These are phyloP conservation scores for Sus scrofa DNA, from an alignment of 2,113 vertebrate species.

Conservation along the genomic window T2T-Sscrofa CM000826.6:156713501-156714000, in stretches of 20 bases:
- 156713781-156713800: too few species aligned
- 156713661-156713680: conserved; percentile 54
- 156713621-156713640: conserved; percentile 65
- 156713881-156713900: too few species aligned
- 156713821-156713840: too few species aligned
- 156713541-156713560: background rate
- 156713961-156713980: background rate
- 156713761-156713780: too few species aligned
- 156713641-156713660: background rate
- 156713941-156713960: conserved; percentile 55
- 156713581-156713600: background rate
- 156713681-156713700: too few species aligned
- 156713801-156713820: too few species aligned
- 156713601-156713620: conserved; percentile 52
- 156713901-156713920: conserved; percentile 65
- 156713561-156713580: background rate
- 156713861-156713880: too few species aligned
- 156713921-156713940: conserved; percentile 12
- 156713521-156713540: background rate
- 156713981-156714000: background rate
- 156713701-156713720: too few species aligned
- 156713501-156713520: too few species aligned
- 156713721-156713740: too few species aligned
- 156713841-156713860: too few species aligned
- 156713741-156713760: too few species aligned